Conservation (phyloP, 1,140 invertebrate species). For the Psix sp. region DNA sequence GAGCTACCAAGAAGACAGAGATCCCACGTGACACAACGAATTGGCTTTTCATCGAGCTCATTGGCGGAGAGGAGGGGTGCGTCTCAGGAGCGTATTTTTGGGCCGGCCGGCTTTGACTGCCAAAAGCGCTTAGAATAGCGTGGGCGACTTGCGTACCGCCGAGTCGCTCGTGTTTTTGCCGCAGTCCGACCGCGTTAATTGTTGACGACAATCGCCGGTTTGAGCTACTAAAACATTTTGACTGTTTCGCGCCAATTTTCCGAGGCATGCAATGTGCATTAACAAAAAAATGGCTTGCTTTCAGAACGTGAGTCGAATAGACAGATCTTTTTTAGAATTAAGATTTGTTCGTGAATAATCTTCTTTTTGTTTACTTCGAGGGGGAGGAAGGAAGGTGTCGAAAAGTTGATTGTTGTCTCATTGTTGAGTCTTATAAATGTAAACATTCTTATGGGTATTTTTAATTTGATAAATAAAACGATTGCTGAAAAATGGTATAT, state of each 20-base stretch:
- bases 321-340: background rate
- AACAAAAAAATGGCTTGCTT: conserved; percentile 44
- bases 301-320: conserved; percentile 38
- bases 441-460: no score
- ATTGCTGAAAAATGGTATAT: no score
- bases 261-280: conserved; percentile 41
- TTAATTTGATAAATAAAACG: no score
- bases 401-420: no score
- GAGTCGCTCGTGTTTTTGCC: conserved; percentile 4
- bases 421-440: no score
- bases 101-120: conserved; percentile 32
- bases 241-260: background rate
- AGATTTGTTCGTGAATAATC: no score
- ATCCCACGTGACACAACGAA: no score
- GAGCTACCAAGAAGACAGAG: no score
- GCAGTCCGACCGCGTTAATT: background rate
- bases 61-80: background rate
- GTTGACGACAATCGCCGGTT: background rate
- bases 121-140: conserved; percentile 17
- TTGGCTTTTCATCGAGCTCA: no score
- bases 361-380: no score
- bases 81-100: conserved; percentile 36
- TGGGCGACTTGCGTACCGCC: conserved; percentile 6
- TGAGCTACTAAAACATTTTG: background rate
- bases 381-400: no score